Conservation (phyloP, 92 coral and sea anemone genomes). For the Palythoa heliodiscus region DNA sequence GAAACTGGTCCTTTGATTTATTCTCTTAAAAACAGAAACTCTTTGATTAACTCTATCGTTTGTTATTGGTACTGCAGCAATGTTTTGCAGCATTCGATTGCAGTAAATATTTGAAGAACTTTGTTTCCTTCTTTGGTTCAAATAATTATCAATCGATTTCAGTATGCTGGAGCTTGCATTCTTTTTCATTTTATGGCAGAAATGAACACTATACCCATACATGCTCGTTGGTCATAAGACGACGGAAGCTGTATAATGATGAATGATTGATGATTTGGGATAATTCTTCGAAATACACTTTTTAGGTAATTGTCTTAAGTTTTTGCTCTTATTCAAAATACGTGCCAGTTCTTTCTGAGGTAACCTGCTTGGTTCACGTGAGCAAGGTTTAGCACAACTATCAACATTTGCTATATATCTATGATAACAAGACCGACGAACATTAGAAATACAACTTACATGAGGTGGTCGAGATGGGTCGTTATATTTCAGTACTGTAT, state of each 20-base stretch:
- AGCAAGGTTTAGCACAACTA: not conserved
- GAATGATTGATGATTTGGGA: not conserved
- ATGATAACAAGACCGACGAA: not conserved
- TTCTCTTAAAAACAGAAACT: slow-evolving; percentile 4
- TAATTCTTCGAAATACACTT: not conserved
- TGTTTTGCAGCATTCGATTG: not conserved
- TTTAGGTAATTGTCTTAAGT: not conserved
- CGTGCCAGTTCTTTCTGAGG: slow-evolving; percentile 21
- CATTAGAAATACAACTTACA: not conserved
- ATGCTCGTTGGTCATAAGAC: not conserved
- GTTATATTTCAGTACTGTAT: not conserved
- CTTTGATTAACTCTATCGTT: not conserved
- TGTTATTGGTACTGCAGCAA: not conserved
- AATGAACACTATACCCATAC: not conserved
- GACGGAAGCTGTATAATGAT: not conserved
- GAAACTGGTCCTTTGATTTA: slow-evolving; percentile 11
- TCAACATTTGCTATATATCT: not conserved
- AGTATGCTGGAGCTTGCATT: not conserved
- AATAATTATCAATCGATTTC: not conserved
- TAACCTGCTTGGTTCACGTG: not conserved
- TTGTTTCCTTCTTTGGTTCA: too few species aligned
- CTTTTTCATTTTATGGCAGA: not conserved
- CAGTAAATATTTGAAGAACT: too few species aligned
- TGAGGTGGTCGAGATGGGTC: not conserved
- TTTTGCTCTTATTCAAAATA: not conserved